Percentiles rank a stretch among this genome's conserved stretches.
These are phyloP conservation scores for Pangasius krempfi DNA, from an alignment of 2,797 vertebrate species.

Conservation along the genomic window DNA sequence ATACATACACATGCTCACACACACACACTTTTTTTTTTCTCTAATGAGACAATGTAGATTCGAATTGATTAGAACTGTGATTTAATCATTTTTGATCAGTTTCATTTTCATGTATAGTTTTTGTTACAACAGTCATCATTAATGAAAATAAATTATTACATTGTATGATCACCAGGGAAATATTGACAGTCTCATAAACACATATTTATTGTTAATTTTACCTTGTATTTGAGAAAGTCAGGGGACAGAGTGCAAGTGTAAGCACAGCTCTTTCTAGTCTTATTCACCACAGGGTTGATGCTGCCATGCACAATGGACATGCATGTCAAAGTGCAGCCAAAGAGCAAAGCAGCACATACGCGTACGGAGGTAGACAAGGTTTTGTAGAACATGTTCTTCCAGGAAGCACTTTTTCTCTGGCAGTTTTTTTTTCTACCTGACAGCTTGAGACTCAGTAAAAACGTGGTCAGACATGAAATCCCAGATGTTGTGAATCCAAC, in stretches of 20 bases:
- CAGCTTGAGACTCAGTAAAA: conserved; percentile 35
- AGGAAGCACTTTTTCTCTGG: background rate
- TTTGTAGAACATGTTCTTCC: conserved; percentile 39
- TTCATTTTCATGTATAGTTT: background rate
- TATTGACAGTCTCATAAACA: background rate
- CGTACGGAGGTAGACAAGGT: conserved; percentile 54
- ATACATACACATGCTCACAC: background rate
- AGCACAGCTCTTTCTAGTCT: background rate
- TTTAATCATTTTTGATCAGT: background rate
- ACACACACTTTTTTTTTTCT: background rate
- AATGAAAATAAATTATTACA: background rate
- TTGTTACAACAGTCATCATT: background rate
- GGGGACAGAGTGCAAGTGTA: background rate
- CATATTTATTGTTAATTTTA: background rate
- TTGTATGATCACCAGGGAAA: background rate
- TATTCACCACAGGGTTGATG: background rate
- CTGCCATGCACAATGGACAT: background rate
- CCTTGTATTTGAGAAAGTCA: conserved; percentile 24
- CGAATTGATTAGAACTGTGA: background rate
- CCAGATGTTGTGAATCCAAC: conserved; percentile 67
- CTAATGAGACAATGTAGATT: background rate
- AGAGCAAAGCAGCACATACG: background rate
- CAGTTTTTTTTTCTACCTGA: background rate
- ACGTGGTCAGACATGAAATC: conserved; percentile 63
- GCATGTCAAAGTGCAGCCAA: background rate